These are phyloP conservation scores for Papilio helenus DNA, from an alignment of 1,140 invertebrate genomes.

Conservation along the genomic window DNA sequence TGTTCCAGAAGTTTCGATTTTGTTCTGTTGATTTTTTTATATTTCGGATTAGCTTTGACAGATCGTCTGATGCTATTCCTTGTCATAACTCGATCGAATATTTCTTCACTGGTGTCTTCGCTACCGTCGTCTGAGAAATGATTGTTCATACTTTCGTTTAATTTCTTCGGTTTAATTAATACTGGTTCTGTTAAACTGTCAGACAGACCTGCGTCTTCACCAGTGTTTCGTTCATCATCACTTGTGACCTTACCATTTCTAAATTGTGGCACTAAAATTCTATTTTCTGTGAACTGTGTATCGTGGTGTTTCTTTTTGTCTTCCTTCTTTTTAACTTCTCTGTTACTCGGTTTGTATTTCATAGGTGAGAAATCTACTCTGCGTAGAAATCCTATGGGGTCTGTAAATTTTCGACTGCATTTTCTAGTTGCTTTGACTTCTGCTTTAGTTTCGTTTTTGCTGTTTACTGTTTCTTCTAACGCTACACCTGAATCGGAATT, in stretches of 20 bases:
- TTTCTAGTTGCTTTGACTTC: constrained; percentile 70
- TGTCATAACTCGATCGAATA: constrained; percentile 77
- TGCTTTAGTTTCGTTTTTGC: constrained; percentile 59
- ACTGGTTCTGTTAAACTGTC: constrained; percentile 64
- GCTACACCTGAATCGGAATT: constrained; percentile 78
- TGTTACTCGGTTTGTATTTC: constrained; percentile 73
- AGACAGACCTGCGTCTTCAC: constrained; percentile 63
- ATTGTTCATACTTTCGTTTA: constrained; percentile 79
- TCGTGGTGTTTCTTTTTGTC: constrained; percentile 70
- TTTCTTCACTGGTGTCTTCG: constrained; percentile 79
- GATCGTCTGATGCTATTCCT: constrained; percentile 76
- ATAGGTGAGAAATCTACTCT: constrained; percentile 79
- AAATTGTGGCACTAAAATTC: constrained; percentile 55
- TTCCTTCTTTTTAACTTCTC: constrained; percentile 71
- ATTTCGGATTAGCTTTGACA: constrained; percentile 78
- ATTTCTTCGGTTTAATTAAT: constrained; percentile 69
- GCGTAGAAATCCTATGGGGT: constrained; percentile 73
- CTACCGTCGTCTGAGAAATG: constrained; percentile 79
- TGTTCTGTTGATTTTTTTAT: constrained; percentile 77
- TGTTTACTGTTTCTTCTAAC: constrained; percentile 62
- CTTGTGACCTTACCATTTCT: constrained; percentile 69
- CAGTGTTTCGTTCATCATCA: constrained; percentile 65
- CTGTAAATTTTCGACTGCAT: constrained; percentile 71
- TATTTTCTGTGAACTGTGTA: constrained; percentile 55
- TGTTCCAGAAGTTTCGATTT: constrained; percentile 77